Percentiles rank a stretch among this genome's conserved stretches.
phyloP scores from a whole-genome alignment of 1,140 invertebrate genomes.

The Chymomyza costata region DNA sequence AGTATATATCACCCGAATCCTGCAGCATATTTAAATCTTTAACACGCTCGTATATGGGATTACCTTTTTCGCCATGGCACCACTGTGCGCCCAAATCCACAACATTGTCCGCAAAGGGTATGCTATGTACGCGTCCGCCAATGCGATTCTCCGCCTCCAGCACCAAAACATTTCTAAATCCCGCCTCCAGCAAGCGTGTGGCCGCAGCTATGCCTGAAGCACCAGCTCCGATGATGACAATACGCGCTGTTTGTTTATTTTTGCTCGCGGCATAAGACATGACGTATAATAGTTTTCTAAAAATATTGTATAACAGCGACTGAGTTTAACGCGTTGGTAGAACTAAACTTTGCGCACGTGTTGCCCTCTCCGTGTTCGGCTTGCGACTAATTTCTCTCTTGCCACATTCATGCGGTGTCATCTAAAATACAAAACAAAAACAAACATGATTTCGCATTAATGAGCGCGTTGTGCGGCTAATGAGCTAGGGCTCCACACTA shows the following conservation, averaged over 20 bases:
- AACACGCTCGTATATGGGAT: slow-evolving; percentile 82
- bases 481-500: no score
- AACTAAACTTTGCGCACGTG: no score
- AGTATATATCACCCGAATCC: slow-evolving; percentile 42
- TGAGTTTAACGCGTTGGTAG: no score
- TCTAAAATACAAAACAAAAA: no score
- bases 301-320: no score
- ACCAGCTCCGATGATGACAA: slow-evolving; percentile 79
- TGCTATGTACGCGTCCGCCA: slow-evolving; percentile 82
- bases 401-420: no score
- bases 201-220: slow-evolving; percentile 79
- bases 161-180: slow-evolving; percentile 77
- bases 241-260: slow-evolving; percentile 47
- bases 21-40: slow-evolving; percentile 78
- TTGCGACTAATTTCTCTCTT: no score
- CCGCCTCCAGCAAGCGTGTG: slow-evolving; percentile 76
- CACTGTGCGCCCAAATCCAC: slow-evolving; percentile 88
- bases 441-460: no score
- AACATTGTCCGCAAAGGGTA: slow-evolving; percentile 78
- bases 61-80: slow-evolving; percentile 86
- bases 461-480: no score
- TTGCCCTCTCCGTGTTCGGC: no score
- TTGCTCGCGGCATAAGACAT: no score
- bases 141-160: slow-evolving; percentile 83
- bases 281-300: no score